phyloP scores from a whole-genome alignment of 2,797 vertebrate species.

The Gambelia wislizenii region DNA sequence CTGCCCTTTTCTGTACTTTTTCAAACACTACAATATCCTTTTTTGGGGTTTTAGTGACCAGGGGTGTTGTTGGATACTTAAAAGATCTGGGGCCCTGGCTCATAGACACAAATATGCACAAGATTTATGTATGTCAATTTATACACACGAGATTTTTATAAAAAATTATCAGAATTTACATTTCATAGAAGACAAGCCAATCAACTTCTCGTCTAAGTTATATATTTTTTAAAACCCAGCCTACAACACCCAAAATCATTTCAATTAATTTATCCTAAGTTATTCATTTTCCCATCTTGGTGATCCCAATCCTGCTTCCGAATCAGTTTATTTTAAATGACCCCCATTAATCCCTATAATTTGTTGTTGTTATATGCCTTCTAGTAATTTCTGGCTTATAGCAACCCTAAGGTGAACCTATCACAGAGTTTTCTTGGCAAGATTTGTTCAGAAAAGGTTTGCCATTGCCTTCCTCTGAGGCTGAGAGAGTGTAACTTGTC shows the following conservation, averaged over 20 bases:
- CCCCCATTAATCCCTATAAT: not conserved
- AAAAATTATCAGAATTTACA: not conserved
- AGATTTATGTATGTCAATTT: not conserved
- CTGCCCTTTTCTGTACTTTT: not conserved
- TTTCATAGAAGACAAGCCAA: not conserved
- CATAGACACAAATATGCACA: not conserved
- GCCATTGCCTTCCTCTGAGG: no score
- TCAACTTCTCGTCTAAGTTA: not conserved
- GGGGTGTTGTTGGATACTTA: not conserved
- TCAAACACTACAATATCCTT: not conserved
- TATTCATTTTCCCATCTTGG: not conserved
- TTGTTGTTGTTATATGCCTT: no score
- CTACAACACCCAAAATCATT: not conserved
- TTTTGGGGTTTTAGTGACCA: not conserved
- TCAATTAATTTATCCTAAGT: not conserved
- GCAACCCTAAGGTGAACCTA: no score
- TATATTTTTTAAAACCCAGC: not conserved
- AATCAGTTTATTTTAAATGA: not conserved
- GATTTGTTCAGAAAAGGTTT: no score
- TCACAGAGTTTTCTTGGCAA: no score
- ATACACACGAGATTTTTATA: no score
- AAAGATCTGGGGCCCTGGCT: no score
- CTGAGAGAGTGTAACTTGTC: no score
- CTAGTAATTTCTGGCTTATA: no score
- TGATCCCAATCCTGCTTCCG: not conserved